Percentiles rank a stretch among this genome's conserved stretches.
Evolutionary conservation across 2,113 vertebrate species (phyloP).

Genomic region (Petroica traversi): DNA sequence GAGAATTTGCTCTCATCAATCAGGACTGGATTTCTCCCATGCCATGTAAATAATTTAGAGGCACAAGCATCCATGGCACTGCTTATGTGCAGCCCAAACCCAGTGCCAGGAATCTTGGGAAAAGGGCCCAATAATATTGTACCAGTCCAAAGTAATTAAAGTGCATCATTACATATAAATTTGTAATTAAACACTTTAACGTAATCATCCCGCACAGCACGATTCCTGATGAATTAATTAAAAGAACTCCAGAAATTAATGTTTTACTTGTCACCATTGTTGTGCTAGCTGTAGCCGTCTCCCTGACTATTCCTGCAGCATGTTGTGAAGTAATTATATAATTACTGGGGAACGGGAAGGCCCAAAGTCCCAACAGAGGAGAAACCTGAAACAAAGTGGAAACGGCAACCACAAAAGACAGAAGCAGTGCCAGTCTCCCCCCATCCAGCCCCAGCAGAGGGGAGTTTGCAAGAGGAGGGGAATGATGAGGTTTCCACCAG

Average conservation of each 20-base stretch:
- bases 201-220: conserved; percentile 88
- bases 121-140: conserved; percentile 88
- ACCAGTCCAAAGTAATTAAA: conserved; percentile 91
- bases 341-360: conserved; percentile 66
- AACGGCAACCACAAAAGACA: conserved; percentile 8
- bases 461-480: not conserved
- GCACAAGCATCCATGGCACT: conserved; percentile 61
- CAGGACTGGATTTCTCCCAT: conserved; percentile 61
- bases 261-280: conserved; percentile 86
- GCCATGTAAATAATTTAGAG: conserved; percentile 76
- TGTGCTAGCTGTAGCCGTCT: conserved; percentile 68
- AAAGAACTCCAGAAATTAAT: conserved; percentile 88
- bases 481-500: not conserved
- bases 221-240: conserved; percentile 90
- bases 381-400: conserved; percentile 55
- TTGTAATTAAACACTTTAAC: conserved; percentile 95
- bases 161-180: conserved; percentile 90
- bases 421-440: not conserved
- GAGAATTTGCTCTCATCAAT: conserved; percentile 27
- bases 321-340: conserved; percentile 77
- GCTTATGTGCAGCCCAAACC: conserved; percentile 62
- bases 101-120: conserved; percentile 81
- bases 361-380: conserved; percentile 68
- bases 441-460: not conserved
- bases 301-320: conserved; percentile 72